Conservation (phyloP, 2,797 vertebrate genomes). For the Coluber constrictor region DNA sequence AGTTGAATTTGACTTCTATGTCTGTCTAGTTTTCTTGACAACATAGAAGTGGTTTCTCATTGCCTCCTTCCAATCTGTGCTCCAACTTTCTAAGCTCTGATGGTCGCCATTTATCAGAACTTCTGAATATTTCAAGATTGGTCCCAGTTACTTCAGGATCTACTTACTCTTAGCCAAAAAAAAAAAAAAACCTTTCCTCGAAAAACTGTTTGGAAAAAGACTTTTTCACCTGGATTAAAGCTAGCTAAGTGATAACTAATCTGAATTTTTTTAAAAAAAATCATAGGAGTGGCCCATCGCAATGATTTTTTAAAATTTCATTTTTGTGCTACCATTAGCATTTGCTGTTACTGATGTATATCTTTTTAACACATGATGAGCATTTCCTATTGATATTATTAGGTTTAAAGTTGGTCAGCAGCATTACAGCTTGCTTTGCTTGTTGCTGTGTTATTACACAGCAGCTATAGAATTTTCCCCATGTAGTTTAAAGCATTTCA, state of each 20-base stretch:
- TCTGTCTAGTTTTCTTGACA: not conserved
- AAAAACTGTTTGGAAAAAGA: not conserved
- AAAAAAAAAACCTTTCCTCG: not conserved
- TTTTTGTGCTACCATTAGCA: not conserved
- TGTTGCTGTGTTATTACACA: not conserved
- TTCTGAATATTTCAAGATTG: not conserved
- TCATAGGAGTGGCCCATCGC: not conserved
- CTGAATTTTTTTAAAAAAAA: not conserved
- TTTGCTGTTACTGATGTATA: not conserved
- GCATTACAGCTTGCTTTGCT: not conserved
- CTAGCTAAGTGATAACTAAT: not conserved
- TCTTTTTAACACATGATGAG: not conserved
- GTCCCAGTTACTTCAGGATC: not conserved
- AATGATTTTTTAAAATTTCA: not conserved
- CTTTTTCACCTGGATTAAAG: not conserved
- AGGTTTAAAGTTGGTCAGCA: not conserved
- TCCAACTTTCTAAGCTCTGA: not conserved
- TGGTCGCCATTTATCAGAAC: not conserved
- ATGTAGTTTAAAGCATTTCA: not conserved
- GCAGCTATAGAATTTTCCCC: not conserved
- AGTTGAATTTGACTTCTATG: not conserved
- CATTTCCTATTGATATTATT: not conserved
- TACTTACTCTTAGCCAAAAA: not conserved
- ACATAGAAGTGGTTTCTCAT: not conserved
- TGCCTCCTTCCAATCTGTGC: not conserved